Evolutionary conservation across 2,797 vertebrate genomes (phyloP).

Genomic region (Manis crassicaudata): DNA sequence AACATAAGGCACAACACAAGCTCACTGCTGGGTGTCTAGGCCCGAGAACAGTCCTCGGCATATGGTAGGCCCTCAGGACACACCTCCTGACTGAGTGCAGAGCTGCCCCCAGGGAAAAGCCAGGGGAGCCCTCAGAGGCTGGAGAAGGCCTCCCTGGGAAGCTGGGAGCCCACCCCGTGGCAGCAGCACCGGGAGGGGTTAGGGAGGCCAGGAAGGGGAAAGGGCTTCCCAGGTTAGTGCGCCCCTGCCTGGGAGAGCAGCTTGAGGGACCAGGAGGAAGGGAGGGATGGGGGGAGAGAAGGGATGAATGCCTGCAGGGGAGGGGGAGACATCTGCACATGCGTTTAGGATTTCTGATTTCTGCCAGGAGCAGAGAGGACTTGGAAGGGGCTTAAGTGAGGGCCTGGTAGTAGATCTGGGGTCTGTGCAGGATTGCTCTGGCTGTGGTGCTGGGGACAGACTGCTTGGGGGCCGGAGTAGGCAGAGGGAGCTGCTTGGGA

Average conservation of each 20-base stretch:
- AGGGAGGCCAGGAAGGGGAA: background rate
- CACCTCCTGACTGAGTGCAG: background rate
- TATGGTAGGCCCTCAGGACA: background rate
- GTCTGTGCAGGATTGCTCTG: background rate
- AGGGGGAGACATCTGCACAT: rapidly evolving
- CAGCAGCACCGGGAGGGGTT: background rate
- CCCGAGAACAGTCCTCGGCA: background rate
- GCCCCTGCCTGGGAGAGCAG: background rate
- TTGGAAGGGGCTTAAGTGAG: background rate
- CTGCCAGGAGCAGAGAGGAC: conserved; percentile 2
- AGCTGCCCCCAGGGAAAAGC: background rate
- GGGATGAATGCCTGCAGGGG: background rate
- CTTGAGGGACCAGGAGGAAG: background rate
- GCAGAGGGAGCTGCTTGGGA: rapidly evolving
- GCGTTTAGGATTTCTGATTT: background rate
- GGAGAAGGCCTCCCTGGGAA: background rate
- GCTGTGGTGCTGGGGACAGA: background rate
- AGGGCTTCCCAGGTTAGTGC: background rate
- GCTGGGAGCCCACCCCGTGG: background rate
- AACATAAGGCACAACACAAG: background rate
- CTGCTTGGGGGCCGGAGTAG: background rate
- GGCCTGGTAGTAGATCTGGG: background rate
- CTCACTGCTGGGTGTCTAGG: background rate
- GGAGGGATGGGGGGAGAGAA: too few relatives aligned
- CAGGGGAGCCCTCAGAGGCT: background rate